These are phyloP conservation scores for Molanna angustata DNA, from an alignment of 2,888 invertebrate species.

Conservation along the genomic window DNA sequence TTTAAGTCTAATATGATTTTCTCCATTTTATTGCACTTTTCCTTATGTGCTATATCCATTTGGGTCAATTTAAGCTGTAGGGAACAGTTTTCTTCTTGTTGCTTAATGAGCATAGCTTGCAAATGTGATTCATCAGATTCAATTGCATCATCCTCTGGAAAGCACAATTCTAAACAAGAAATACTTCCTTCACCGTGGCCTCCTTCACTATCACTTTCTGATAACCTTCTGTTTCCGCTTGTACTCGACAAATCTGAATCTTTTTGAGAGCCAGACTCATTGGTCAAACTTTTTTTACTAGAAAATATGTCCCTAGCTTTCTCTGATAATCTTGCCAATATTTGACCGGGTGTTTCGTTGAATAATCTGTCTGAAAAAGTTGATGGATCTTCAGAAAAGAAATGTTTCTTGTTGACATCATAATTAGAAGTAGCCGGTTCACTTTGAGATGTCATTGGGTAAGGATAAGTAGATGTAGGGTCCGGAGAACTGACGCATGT, in stretches of 20 bases:
- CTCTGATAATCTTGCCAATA: constrained; percentile 49
- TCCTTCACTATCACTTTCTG: constrained; percentile 40
- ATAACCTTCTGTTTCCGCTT: constrained; percentile 49
- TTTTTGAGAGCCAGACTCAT: constrained; percentile 41
- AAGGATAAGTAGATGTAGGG: constrained; percentile 39
- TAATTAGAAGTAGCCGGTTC: constrained; percentile 51
- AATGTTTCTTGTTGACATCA: constrained; percentile 45
- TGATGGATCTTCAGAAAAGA: constrained; percentile 46
- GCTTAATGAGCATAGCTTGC: constrained; percentile 44
- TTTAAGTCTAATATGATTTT: constrained; percentile 60
- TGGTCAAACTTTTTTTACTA: constrained; percentile 49
- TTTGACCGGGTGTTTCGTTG: constrained; percentile 51
- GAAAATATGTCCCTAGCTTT: constrained; percentile 55
- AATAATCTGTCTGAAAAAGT: constrained; percentile 39
- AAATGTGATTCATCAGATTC: constrained; percentile 37
- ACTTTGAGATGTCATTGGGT: constrained; percentile 42
- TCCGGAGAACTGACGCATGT: constrained; percentile 63
- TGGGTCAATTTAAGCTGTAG: constrained; percentile 55
- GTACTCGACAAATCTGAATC: constrained; percentile 46
- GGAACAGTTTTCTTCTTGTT: constrained; percentile 51
- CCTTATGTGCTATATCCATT: constrained; percentile 47
- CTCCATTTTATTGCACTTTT: constrained; percentile 51
- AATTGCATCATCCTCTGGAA: constrained; percentile 47
- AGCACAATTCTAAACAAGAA: constrained; percentile 51
- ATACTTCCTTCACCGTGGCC: constrained; percentile 46